Evolutionary conservation across 2,888 invertebrate genomes (phyloP).

Genomic region (Rhimphoctona megacephalus): DNA sequence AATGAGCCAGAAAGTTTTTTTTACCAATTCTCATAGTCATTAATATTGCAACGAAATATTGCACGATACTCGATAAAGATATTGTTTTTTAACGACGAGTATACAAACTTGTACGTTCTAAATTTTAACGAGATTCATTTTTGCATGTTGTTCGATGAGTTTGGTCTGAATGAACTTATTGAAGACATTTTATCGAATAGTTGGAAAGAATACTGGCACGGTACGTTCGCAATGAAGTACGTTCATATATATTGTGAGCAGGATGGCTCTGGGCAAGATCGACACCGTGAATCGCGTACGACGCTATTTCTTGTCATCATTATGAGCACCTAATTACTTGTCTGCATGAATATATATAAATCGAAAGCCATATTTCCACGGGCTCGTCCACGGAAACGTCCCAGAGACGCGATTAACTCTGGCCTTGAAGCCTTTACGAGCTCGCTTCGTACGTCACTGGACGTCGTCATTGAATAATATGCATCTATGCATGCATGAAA

Average conservation of each 20-base stretch:
- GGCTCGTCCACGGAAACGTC: conserved; percentile 51
- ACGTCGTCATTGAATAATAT: conserved; percentile 57
- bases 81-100: neutral
- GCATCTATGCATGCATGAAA: conserved; percentile 19
- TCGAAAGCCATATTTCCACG: conserved; percentile 57
- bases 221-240: neutral
- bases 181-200: neutral
- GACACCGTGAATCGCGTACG: conserved; percentile 51
- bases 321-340: conserved; percentile 60
- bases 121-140: neutral
- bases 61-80: neutral
- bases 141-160: neutral
- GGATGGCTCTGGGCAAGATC: neutral
- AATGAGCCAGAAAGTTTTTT: too few species aligned
- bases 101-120: neutral
- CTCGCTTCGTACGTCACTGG: conserved; percentile 58
- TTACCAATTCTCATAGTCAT: neutral
- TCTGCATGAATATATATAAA: conserved; percentile 55
- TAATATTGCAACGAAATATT: neutral
- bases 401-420: conserved; percentile 55
- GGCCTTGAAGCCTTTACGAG: conserved; percentile 56
- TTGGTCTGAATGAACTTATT: neutral
- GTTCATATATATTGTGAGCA: neutral
- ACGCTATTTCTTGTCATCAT: conserved; percentile 44
- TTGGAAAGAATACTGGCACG: neutral